phyloP scores from a whole-genome alignment of 2,797 vertebrate species.

The Sebastolobus altivelis region DNA sequence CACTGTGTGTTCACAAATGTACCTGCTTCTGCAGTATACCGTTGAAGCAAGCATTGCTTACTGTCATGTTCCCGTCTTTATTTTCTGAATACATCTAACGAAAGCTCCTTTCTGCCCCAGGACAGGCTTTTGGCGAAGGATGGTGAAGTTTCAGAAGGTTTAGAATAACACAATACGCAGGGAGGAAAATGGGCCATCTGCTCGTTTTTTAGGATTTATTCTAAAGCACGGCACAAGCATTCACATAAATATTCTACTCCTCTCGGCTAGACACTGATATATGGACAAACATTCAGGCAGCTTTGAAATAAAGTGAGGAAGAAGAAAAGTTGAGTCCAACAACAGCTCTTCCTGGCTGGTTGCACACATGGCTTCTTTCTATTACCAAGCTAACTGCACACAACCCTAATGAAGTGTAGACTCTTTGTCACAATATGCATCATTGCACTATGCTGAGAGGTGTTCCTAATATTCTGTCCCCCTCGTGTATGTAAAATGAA shows the following conservation, averaged over 20 bases:
- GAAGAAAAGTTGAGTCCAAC: not conserved
- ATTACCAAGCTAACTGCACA: not conserved
- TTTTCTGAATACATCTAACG: conserved; percentile 6
- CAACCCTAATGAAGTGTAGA: not conserved
- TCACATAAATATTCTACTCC: conserved; percentile 28
- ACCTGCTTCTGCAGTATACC: not conserved
- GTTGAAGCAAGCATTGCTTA: conserved; percentile 5
- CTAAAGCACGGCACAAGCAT: not conserved
- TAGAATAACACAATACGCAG: conserved; percentile 30
- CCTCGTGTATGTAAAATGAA: not conserved
- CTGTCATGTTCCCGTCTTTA: not conserved
- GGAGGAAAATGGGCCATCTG: conserved; percentile 45
- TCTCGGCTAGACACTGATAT: conserved; percentile 16
- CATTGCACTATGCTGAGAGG: not conserved
- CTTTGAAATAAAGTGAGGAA: conserved; percentile 22
- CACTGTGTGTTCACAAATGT: not conserved
- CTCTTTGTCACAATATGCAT: not conserved
- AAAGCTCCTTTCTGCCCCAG: not conserved
- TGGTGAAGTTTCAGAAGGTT: conserved; percentile 36
- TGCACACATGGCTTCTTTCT: conserved; percentile 9
- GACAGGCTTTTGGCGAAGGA: conserved; percentile 31
- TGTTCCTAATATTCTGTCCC: not conserved
- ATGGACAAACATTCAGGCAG: conserved; percentile 1
- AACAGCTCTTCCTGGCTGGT: conserved; percentile 17
- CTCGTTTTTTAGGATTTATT: conserved; percentile 45